Evolutionary conservation across 2,888 invertebrate species (phyloP), one percentile per base, ranked within the genome.

Genomic region (Cephalotes varians): DNA sequence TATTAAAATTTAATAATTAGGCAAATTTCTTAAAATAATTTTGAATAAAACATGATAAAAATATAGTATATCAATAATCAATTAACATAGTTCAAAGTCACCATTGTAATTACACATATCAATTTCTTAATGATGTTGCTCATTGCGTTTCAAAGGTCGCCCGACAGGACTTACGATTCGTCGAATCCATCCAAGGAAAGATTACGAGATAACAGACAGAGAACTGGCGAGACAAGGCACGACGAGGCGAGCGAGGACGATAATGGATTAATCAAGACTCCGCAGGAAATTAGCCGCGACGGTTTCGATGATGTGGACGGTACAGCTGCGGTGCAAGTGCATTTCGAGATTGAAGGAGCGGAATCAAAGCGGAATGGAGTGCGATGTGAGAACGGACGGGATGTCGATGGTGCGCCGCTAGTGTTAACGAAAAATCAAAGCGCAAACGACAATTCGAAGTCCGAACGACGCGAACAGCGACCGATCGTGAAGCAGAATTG

Each of bases 301-400:
- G 62, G 54, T 69, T 47, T 51, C 65, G 81, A 81, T 18, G 64
- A 80, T 73, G 64, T 58, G 56, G 62, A 86, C 62, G 62, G 58
- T 69, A 31, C 72, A 34, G 81, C 86, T 7, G 71, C 62, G 31
- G 79, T 81, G 31, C 87, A 85, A 74, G 91, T 90, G 81, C 91
- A 83, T 72, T 89, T 91, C 80, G 88, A 88, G 83, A 89, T 89
- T 80, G 90, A 87, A 64, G 58, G 25, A 18, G 54, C 62, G 56
- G 25, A 73, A 44, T 10, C 76, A 34, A 34, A 58, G 60, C 77
- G 54, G 28, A 67, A 72, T 79, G 67, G 47, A 72, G 77, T 79
- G 77, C 77, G 71, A 79, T 44, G 77, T 79, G 56, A 69, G 56
- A 58, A 71, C n/a, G 56, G 18, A 31, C 56, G 64, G 56, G 31